These are phyloP conservation scores for Rhinogobius similis DNA, from an alignment of 2,113 vertebrate genomes.

Conservation along the genomic window DNA sequence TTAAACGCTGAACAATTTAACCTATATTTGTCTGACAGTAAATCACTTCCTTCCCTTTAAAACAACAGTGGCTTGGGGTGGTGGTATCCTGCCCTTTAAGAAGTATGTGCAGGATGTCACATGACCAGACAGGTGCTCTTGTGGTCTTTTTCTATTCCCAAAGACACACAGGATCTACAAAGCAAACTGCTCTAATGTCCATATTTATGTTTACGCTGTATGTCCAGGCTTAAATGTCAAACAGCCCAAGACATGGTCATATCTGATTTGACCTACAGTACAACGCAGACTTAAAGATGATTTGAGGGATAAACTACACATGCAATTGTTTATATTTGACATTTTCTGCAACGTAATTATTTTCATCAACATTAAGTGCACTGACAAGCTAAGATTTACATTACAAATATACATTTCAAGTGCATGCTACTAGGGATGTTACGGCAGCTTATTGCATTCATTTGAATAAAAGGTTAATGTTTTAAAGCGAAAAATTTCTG, in stretches of 20 bases:
- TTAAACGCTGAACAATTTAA: neutral
- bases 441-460: no score
- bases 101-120: neutral
- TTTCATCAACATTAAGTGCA: neutral
- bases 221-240: neutral
- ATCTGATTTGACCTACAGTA: neutral
- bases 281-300: neutral
- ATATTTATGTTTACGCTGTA: neutral
- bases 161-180: neutral
- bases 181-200: neutral
- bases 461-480: no score
- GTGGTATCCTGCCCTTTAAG: neutral
- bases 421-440: no score
- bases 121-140: neutral
- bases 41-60: constrained; percentile 4
- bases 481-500: no score
- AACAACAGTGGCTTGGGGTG: neutral
- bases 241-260: neutral
- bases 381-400: neutral
- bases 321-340: neutral
- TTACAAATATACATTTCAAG: no score
- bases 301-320: no score
- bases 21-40: neutral
- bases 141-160: neutral
- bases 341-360: neutral